These are phyloP conservation scores for Hypselothyrea guttata DNA, from an alignment of 2,888 invertebrate species.

Conservation along the genomic window DNA sequence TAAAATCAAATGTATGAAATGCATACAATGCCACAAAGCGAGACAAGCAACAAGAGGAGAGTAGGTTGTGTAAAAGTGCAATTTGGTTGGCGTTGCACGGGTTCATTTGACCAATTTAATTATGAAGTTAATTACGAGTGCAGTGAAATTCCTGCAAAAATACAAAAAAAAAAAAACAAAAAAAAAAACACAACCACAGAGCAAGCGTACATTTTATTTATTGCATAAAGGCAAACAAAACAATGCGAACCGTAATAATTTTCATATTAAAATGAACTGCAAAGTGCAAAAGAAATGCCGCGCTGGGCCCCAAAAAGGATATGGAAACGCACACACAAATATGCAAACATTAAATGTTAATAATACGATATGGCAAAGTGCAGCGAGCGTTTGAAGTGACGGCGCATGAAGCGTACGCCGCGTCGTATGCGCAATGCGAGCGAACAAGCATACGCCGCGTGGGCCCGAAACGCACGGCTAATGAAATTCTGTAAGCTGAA, in stretches of 20 bases:
- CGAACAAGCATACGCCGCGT: constrained; percentile 27
- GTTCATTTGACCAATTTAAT: constrained; percentile 64
- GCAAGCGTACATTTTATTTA: constrained; percentile 40
- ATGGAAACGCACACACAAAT: constrained; percentile 1
- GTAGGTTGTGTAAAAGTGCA: too few species aligned
- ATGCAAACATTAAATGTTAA: constrained; percentile 23
- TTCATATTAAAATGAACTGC: constrained; percentile 9
- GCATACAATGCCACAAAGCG: constrained; percentile 1
- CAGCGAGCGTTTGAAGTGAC: too few species aligned
- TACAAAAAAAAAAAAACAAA: constrained; percentile 23
- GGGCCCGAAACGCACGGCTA: constrained; percentile 13
- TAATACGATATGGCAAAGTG: constrained; percentile 2
- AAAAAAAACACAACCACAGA: constrained; percentile 22
- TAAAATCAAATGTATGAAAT: neutral
- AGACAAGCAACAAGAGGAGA: constrained; percentile 22
- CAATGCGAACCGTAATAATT: constrained; percentile 9
- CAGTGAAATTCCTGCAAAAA: constrained; percentile 48
- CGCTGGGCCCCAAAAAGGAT: constrained; percentile 13
- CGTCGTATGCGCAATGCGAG: constrained; percentile 16
- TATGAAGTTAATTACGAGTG: constrained; percentile 61
- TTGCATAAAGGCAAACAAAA: constrained; percentile 46
- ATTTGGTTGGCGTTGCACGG: constrained; percentile 10
- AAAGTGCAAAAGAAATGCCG: constrained; percentile 11
- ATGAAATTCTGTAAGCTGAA: constrained; percentile 31
- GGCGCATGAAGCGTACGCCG: neutral